phyloP scores from a whole-genome alignment of 2,888 invertebrate species.

The Empis stercorea region DNA sequence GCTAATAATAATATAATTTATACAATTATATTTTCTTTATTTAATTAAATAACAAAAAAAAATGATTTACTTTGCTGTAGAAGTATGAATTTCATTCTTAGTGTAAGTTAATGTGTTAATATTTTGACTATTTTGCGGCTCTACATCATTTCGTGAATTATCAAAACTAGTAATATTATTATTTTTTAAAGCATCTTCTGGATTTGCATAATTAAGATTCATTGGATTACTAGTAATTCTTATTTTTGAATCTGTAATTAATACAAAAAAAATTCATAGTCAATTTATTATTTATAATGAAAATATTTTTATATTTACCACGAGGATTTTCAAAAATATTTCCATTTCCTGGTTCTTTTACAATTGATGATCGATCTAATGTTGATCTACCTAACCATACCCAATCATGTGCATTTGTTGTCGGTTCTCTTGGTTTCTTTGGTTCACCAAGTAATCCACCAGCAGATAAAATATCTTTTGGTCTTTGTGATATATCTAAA shows the following conservation, averaged over 20 bases:
- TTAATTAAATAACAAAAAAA: too few relatives aligned
- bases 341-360: conserved; percentile 19
- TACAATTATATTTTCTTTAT: too few relatives aligned
- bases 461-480: conserved; percentile 28
- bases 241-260: conserved; percentile 38
- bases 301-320: conserved; percentile 9
- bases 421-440: conserved; percentile 56
- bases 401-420: conserved; percentile 88
- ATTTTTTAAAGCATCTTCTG: conserved; percentile 44
- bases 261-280: background rate
- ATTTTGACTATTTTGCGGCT: conserved; percentile 14
- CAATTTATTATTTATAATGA: background rate
- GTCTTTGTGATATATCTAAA: conserved; percentile 20
- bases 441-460: conserved; percentile 42
- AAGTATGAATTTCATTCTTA: conserved; percentile 40
- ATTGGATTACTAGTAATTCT: conserved; percentile 69
- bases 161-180: conserved; percentile 57
- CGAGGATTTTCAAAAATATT: conserved; percentile 19
- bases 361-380: conserved; percentile 40
- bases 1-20: conserved; percentile 23
- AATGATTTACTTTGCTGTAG: too few relatives aligned
- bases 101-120: conserved; percentile 53
- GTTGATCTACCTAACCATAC: conserved; percentile 86
- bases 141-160: conserved; percentile 39
- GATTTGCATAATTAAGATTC: conserved; percentile 54